Base-by-base conservation (phyloP, 2,888 invertebrate species). In the Pseudanteris insignis region DNA sequence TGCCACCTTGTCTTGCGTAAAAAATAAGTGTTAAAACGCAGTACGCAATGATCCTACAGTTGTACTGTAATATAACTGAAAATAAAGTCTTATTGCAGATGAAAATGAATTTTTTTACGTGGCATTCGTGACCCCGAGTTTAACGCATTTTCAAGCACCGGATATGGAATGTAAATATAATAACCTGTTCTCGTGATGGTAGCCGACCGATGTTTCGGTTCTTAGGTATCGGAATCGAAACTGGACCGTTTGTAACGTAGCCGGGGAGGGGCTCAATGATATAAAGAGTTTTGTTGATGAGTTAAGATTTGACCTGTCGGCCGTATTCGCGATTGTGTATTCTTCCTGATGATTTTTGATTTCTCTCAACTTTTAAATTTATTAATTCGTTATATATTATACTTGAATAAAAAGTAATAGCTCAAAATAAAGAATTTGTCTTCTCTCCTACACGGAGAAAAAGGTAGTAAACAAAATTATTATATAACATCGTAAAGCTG, bases 201-300 rank as follows among this genome's bases (percentile, higher is more conserved):
- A 44, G 30, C 13, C 26, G 15, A 43, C 34, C 11, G 12, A 30
- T 57, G 51, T 57, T 41, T 33, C 34, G 24, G 18, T 48, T 44
- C 41, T 47, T 43, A 41, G 51, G 46, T 37, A 29, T n/a, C n/a
- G n/a, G n/a, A 48, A 43, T 37, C 48, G 48, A 57, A 57, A 63
- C 58, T 25, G 53, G 53, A 51, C 41, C 62, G 38, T 40, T 53
- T 44, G 36, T 57, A 63, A 63, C 53, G 57, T 51, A 40, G 26
- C 44, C 40, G 34, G 57, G 62, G 62, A 37, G 62, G 62, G 51
- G 53, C 41, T 10, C 14, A 0, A 30, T 53, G 46, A 61, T 51
- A 32, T 57, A 34, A 26, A 54, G 40, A 40, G n/a, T n/a, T 32
- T 51, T 36, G 40, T 24, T 47, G 41, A 53, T 26, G 48, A 21